phyloP scores from a whole-genome alignment of 92 coral and sea anemone species.

The Bergia sp. region DNA sequence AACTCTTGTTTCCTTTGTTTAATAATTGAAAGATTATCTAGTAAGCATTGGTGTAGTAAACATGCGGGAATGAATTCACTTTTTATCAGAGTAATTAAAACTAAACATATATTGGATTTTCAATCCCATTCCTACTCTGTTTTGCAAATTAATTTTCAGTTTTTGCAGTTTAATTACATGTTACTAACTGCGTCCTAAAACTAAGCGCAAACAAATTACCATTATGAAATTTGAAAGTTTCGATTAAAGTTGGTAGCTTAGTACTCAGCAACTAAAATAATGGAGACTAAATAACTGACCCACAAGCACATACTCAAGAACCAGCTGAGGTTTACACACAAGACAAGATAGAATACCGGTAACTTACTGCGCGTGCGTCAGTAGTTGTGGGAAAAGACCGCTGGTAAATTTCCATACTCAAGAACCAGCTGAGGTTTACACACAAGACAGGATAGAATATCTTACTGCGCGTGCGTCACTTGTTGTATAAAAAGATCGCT shows the following conservation, averaged over 20 bases:
- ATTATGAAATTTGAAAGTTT: no score
- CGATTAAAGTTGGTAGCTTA: background rate
- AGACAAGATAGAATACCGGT: background rate
- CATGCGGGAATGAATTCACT: background rate
- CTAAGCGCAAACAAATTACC: background rate
- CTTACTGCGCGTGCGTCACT: no score
- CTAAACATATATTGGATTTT: no score
- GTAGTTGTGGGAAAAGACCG: background rate
- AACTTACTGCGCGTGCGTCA: background rate
- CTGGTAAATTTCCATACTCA: background rate
- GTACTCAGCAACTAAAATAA: background rate
- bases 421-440: no score
- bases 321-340: no score
- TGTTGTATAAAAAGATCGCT: no score
- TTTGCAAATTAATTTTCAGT: no score
- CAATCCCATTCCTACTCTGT: no score
- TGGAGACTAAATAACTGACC: background rate
- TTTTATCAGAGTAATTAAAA: background rate
- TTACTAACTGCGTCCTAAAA: background rate
- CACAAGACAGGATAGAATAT: background rate
- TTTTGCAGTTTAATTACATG: no score
- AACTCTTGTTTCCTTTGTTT: conserved; percentile 85
- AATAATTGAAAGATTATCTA: background rate
- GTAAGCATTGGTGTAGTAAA: background rate
- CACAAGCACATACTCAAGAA: background rate